Base-by-base conservation (phyloP, 2,888 invertebrate genomes). In the Sialis fuliginosa region DNA sequence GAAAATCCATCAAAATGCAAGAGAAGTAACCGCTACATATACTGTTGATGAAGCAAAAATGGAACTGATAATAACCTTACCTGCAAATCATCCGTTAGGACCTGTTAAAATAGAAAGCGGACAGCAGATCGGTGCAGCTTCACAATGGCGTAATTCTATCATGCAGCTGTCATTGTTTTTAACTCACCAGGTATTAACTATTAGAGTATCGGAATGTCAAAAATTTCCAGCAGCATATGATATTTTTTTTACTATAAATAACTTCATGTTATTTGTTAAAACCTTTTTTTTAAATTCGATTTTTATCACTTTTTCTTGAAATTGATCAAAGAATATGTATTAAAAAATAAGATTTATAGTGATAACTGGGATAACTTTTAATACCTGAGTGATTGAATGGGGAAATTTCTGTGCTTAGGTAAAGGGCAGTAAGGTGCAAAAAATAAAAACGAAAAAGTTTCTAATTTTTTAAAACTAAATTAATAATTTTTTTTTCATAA, bases 131-230 rank as follows among this genome's bases (percentile, higher is more conserved):
- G 78, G 77, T n/a, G 79, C 79, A 22, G 72, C 75, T 5, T 69
- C 75, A 1, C 79, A 81, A 58, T 82, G 84, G 64, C 71, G 79
- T 42, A 77, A 79, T 56, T 83, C 85, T 74, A 71, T 86, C 52
- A 76, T 85, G 65, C 87, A 89, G 64, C 69, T 96, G 46, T 81
- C 81, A 48, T 79, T 89, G 55, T 90, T 89, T 62, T 72, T 96
- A 43, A 78, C 82, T 32, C 84, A 91, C 68, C 91, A 90, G 76
- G 89, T 87, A 59, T 53, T 49, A 37, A 7, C 31, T 45, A 35
- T 33, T 33, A 31, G n/a, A 33, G 12, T 35, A 34, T 13, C 6
- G 5, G n/a, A 5, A 10, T 49, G 30, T n/a, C 10, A 49, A 12
- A 39, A 9, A 32, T 10, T 8, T 39, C 10, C 2, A 9, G 2